Evolutionary conservation across 2,888 invertebrate species (phyloP).

Genomic region (Cryptocheilus praepositus): DNA sequence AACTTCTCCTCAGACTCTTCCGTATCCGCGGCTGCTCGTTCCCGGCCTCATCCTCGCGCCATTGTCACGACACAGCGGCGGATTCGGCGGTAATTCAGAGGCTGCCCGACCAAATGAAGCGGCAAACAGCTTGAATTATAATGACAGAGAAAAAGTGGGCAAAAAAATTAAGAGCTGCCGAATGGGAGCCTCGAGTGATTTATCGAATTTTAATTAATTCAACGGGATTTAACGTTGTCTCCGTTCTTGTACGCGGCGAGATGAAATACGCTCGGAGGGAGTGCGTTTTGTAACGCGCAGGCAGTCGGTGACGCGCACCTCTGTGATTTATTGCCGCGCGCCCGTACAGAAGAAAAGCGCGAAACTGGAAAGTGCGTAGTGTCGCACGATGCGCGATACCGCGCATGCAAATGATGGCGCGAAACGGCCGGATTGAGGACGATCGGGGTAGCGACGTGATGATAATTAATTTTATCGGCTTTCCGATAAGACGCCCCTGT

Average conservation of each 20-base stretch:
- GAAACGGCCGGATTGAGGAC: neutral
- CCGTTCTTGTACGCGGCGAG: too few relatives aligned
- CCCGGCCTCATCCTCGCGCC: slow-evolving; percentile 23
- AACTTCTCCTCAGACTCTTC: slow-evolving; percentile 29
- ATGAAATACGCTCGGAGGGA: too few relatives aligned
- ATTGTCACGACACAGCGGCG: neutral
- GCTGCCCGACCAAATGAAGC: slow-evolving; percentile 34
- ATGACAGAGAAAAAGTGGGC: slow-evolving; percentile 23
- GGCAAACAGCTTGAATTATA: slow-evolving; percentile 20
- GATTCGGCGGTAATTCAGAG: slow-evolving; percentile 19
- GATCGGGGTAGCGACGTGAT: neutral
- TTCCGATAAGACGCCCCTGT: too few relatives aligned
- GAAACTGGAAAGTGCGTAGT: too few relatives aligned
- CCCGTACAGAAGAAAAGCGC: too few relatives aligned
- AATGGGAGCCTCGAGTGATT: neutral
- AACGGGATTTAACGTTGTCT: too few relatives aligned
- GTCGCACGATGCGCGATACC: too few relatives aligned
- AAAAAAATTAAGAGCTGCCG: slow-evolving; percentile 17
- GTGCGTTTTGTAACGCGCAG: too few relatives aligned
- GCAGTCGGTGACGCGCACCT: too few relatives aligned
- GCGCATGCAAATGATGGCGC: too few relatives aligned
- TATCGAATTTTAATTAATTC: slow-evolving; percentile 4
- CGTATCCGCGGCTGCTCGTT: neutral
- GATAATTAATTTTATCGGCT: neutral
- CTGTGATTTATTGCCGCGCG: too few relatives aligned